Evolutionary conservation across 2,113 vertebrate genomes (phyloP).

Genomic region (Microtus oregoni): DNA sequence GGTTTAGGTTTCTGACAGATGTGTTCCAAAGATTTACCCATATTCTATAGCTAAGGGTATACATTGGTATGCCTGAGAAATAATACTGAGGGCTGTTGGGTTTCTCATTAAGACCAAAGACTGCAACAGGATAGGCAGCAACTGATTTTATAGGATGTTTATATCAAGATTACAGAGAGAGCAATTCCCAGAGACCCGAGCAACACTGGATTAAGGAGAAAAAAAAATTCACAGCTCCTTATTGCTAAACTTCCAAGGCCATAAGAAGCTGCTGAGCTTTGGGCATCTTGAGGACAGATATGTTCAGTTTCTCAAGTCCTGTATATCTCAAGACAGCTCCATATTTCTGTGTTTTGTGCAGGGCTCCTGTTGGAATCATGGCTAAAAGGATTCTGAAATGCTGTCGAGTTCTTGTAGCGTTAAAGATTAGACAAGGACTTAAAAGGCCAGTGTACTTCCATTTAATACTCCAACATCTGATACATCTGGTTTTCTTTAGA

Average conservation of each 20-base stretch:
- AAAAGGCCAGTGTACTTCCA: constrained; percentile 32
- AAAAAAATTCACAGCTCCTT: neutral
- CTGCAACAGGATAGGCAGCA: neutral
- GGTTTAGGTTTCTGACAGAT: neutral
- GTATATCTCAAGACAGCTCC: neutral
- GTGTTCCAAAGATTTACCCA: neutral
- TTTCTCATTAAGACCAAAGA: neutral
- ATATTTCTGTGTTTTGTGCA: neutral
- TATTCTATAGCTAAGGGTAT: constrained; percentile 8
- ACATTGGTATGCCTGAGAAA: neutral
- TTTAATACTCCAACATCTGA: constrained; percentile 37
- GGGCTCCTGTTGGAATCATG: neutral
- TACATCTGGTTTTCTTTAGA: neutral
- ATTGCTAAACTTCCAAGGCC: neutral
- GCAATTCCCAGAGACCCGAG: neutral
- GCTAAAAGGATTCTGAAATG: constrained; percentile 44
- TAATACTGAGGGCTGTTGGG: neutral
- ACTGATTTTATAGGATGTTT: neutral
- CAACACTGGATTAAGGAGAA: neutral
- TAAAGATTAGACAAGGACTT: constrained; percentile 19
- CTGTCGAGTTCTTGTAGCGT: neutral
- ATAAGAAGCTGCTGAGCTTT: neutral
- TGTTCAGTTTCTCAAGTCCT: neutral
- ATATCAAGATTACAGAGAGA: constrained; percentile 15
- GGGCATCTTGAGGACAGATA: neutral